phyloP scores from a whole-genome alignment of 53 echinoderm and acorn worm species.

The Antedon mediterranea region DNA sequence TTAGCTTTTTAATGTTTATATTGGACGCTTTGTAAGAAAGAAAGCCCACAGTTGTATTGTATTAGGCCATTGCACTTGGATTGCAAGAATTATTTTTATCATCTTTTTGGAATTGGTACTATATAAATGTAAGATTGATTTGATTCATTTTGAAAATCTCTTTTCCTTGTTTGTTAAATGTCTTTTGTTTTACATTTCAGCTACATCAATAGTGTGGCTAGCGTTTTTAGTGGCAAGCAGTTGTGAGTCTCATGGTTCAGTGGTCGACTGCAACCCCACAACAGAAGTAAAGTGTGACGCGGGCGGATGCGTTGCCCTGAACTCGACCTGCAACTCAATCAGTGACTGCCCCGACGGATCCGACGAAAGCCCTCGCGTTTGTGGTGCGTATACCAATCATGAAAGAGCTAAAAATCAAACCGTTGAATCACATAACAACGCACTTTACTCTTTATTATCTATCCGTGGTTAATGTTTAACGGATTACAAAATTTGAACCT shows the following conservation, averaged over 20 bases:
- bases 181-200: neutral
- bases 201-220: neutral
- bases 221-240: neutral
- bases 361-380: neutral
- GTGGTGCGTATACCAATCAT: neutral
- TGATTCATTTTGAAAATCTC: too few relatives aligned
- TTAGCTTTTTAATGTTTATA: too few relatives aligned
- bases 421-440: neutral
- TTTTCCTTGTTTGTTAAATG: neutral
- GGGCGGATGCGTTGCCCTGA: neutral
- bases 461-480: neutral
- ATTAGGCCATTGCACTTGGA: too few relatives aligned
- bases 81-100: too few relatives aligned
- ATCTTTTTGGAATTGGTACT: too few relatives aligned
- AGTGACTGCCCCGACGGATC: neutral
- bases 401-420: neutral
- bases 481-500: neutral
- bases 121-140: too few relatives aligned
- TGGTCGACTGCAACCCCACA: neutral
- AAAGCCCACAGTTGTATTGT: too few relatives aligned
- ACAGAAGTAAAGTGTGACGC: neutral
- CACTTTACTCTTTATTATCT: neutral
- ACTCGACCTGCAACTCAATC: neutral
- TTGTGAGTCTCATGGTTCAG: neutral
- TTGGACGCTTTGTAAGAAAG: too few relatives aligned